Evolutionary conservation across 2,797 vertebrate species (phyloP).

Genomic region (Clamator glandarius): DNA sequence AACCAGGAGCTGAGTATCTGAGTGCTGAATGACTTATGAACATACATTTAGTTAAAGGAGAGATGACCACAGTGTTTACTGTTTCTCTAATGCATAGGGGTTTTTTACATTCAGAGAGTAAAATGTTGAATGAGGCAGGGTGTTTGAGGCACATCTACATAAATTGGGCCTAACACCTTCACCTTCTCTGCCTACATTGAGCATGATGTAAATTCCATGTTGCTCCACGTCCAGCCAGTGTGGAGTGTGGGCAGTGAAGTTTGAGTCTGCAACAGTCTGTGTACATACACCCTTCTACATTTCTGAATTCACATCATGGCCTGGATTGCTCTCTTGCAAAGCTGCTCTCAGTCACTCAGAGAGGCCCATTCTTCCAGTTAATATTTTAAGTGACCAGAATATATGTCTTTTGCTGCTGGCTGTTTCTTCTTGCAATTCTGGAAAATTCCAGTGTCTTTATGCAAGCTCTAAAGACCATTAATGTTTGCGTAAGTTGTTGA

Average conservation of each 20-base stretch:
- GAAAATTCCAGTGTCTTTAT: neutral
- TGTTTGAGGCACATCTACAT: neutral
- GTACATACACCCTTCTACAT: neutral
- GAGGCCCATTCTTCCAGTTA: neutral
- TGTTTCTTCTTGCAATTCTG: neutral
- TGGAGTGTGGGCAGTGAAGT: neutral
- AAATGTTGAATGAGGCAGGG: neutral
- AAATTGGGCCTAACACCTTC: neutral
- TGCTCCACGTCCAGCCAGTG: neutral
- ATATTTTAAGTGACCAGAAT: neutral
- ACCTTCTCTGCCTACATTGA: neutral
- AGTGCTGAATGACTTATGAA: slow-evolving; percentile 10
- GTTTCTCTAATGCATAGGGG: neutral
- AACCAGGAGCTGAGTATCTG: neutral
- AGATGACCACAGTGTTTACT: neutral
- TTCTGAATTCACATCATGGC: accelerated
- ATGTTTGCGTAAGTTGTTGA: neutral
- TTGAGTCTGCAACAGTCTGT: neutral
- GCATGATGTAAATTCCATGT: neutral
- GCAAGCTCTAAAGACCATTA: neutral
- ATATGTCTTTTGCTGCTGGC: neutral
- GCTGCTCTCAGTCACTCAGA: neutral
- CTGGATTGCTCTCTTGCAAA: neutral
- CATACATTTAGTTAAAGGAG: neutral
- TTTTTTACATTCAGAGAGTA: neutral